Evolutionary conservation across 1,140 invertebrate genomes (phyloP).

Genomic region (Gonioctena quinquepunctata): DNA sequence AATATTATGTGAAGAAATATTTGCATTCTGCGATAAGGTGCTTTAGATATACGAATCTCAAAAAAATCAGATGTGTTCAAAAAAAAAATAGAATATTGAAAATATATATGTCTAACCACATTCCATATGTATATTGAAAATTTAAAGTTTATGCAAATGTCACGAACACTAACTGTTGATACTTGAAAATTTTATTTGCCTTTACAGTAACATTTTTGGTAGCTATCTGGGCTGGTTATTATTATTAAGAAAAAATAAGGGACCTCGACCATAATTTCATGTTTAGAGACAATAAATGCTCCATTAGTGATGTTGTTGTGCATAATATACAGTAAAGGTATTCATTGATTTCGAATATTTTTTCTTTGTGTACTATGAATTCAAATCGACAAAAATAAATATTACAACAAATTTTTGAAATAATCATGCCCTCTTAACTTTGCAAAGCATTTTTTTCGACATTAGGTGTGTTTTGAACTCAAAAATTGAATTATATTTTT

Average conservation of each 20-base stretch:
- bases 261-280: conserved; percentile 24
- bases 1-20: background rate
- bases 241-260: conserved; percentile 13
- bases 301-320: too few species aligned
- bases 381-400: too few species aligned
- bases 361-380: too few species aligned
- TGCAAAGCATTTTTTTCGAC: too few species aligned
- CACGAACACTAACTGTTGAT: conserved; percentile 33
- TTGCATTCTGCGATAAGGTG: conserved; percentile 24
- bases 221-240: conserved; percentile 11
- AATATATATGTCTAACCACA: conserved; percentile 29
- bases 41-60: conserved; percentile 32
- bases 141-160: conserved; percentile 13
- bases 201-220: conserved; percentile 13
- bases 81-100: conserved; percentile 26
- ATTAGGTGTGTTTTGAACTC: too few species aligned
- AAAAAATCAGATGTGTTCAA: conserved; percentile 36
- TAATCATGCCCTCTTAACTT: too few species aligned
- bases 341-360: too few species aligned
- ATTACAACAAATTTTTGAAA: too few species aligned
- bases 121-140: conserved; percentile 26
- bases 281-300: conserved; percentile 33
- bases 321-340: too few species aligned
- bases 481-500: too few species aligned
- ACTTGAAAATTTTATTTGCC: conserved; percentile 38